Percentiles rank a stretch among this genome's conserved stretches.
phyloP scores from a whole-genome alignment of 2,113 vertebrate genomes.

The Heterotis niloticus region DNA sequence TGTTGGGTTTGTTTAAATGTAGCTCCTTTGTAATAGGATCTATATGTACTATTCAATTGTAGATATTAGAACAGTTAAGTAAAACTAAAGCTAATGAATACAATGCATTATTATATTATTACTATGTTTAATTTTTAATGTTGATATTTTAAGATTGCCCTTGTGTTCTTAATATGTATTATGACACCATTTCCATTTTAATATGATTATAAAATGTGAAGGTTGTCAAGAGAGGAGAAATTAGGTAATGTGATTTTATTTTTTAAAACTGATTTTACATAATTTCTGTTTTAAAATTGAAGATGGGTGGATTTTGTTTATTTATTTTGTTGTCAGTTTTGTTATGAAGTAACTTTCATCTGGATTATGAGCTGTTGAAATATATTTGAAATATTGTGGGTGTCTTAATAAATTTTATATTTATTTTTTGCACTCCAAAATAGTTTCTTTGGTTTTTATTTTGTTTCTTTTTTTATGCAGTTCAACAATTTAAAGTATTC shows the following conservation, averaged over 20 bases:
- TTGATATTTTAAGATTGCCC: slow-evolving; percentile 44
- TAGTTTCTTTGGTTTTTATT: slow-evolving; percentile 36
- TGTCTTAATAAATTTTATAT: slow-evolving; percentile 90
- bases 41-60: slow-evolving; percentile 76
- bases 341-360: slow-evolving; percentile 72
- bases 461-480: slow-evolving; percentile 26
- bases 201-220: slow-evolving; percentile 21
- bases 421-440: slow-evolving; percentile 84
- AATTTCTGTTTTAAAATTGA: slow-evolving; percentile 74
- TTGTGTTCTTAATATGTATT: slow-evolving; percentile 23
- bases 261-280: slow-evolving; percentile 54
- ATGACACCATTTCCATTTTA: slow-evolving; percentile 27
- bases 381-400: slow-evolving; percentile 83
- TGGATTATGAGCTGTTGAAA: slow-evolving; percentile 74
- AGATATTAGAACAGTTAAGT: slow-evolving; percentile 74
- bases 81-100: slow-evolving; percentile 79
- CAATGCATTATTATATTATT: slow-evolving; percentile 73
- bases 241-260: slow-evolving; percentile 23
- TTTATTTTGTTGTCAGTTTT: slow-evolving; percentile 52
- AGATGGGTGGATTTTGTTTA: slow-evolving; percentile 63
- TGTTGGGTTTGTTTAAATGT: slow-evolving; percentile 51
- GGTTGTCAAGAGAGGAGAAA: slow-evolving; percentile 18
- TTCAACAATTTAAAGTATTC: neutral
- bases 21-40: slow-evolving; percentile 79
- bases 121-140: slow-evolving; percentile 54